Conservation (phyloP, 2,113 vertebrate species). For the Cavia porcellus region DNA sequence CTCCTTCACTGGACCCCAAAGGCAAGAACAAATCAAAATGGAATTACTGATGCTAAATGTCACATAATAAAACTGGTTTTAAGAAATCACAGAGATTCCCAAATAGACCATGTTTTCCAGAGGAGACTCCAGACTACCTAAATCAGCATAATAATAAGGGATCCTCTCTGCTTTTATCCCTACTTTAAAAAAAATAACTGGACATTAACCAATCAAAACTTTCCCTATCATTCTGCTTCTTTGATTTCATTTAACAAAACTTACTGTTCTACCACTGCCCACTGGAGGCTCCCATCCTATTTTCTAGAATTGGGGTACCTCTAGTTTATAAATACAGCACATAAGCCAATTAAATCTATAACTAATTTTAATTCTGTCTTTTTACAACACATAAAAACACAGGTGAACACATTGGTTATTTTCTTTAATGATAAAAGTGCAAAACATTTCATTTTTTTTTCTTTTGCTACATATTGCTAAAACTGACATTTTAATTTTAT, state of each 20-base stretch:
- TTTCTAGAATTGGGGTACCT: neutral
- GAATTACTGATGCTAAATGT: neutral
- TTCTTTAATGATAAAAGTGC: neutral
- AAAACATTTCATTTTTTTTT: constrained; percentile 12
- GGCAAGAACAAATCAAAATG: neutral
- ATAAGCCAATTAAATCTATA: neutral
- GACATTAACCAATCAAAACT: neutral
- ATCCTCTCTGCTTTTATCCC: neutral
- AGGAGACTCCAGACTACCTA: neutral
- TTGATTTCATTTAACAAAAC: neutral
- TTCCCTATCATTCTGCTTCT: neutral
- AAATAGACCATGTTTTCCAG: neutral
- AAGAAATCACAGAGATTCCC: neutral
- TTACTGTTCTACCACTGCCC: too few species aligned
- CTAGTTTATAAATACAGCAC: neutral
- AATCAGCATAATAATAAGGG: neutral
- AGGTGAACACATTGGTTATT: neutral
- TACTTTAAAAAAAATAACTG: neutral
- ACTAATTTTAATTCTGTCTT: neutral
- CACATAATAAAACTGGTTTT: neutral
- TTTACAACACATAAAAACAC: constrained; percentile 5
- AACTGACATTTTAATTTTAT: constrained; percentile 12
- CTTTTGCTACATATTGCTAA: constrained; percentile 44
- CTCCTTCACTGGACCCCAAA: neutral
- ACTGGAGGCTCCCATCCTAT: neutral